Evolutionary conservation across 2,888 invertebrate species (phyloP).

Genomic region (Tromatobia lineatoria): DNA sequence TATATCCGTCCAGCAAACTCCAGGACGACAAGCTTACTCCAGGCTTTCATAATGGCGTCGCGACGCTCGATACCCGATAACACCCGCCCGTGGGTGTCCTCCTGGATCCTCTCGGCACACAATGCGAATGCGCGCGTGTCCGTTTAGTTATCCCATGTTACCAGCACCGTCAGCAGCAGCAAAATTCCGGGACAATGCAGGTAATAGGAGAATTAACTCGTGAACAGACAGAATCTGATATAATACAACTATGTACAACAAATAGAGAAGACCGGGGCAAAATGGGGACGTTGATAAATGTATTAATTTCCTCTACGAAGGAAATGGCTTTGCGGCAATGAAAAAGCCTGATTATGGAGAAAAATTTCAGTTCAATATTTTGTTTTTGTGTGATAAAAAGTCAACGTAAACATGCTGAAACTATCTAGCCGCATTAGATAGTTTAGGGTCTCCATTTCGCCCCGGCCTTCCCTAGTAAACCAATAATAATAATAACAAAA

Average conservation of each 20-base stretch:
- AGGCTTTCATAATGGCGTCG: constrained; percentile 74
- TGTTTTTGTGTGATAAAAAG: too few relatives aligned
- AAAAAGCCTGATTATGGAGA: too few relatives aligned
- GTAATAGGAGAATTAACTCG: constrained; percentile 82
- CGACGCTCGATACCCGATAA: constrained; percentile 79
- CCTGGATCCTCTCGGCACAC: constrained; percentile 44
- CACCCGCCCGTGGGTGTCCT: constrained; percentile 73
- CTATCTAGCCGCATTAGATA: too few relatives aligned
- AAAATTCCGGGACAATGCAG: constrained; percentile 76
- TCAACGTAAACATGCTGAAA: too few relatives aligned
- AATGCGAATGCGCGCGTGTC: constrained; percentile 68
- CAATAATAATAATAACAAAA: constrained; percentile 22
- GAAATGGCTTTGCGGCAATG: too few relatives aligned
- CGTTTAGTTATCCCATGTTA: constrained; percentile 56
- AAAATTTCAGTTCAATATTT: too few relatives aligned
- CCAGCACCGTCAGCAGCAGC: constrained; percentile 50
- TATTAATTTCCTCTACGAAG: too few relatives aligned
- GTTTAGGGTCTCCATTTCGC: too few relatives aligned
- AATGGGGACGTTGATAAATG: too few relatives aligned
- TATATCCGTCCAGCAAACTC: constrained; percentile 19
- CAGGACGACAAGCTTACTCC: constrained; percentile 47
- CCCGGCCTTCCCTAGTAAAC: too few relatives aligned
- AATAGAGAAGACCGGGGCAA: too few relatives aligned
- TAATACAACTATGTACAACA: constrained; percentile 2
- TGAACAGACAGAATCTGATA: constrained; percentile 23